Conservation (phyloP, 2,888 invertebrate genomes). For the Drosophila formosana region DNA sequence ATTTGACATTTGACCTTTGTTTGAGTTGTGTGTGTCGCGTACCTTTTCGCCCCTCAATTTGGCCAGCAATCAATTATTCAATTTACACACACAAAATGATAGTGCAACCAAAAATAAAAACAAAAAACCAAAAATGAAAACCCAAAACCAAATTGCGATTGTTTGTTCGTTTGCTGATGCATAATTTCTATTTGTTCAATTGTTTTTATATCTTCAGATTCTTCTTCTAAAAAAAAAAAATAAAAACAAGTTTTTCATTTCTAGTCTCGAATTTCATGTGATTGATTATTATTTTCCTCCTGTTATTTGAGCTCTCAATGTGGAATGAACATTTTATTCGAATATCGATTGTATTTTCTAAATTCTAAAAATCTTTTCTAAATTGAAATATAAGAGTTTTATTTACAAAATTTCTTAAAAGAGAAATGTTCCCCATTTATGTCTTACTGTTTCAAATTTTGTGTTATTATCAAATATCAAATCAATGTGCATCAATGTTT, state of each 20-base stretch:
- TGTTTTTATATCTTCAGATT: slow-evolving; percentile 28
- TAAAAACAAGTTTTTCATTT: slow-evolving; percentile 15
- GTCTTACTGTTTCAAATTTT: slow-evolving; percentile 25
- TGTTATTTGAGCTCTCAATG: slow-evolving; percentile 63
- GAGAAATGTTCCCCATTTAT: slow-evolving; percentile 23
- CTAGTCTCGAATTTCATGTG: slow-evolving; percentile 3
- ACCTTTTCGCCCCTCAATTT: slow-evolving; percentile 30
- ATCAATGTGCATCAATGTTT: slow-evolving; percentile 55
- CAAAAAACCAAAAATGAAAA: background rate
- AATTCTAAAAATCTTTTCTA: slow-evolving; percentile 36
- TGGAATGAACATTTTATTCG: slow-evolving; percentile 64
- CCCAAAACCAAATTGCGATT: slow-evolving; percentile 21
- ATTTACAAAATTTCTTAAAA: slow-evolving; percentile 11
- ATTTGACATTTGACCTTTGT: slow-evolving; percentile 57
- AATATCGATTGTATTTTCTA: slow-evolving; percentile 37
- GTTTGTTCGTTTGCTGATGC: slow-evolving; percentile 75
- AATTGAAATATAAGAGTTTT: slow-evolving; percentile 1
- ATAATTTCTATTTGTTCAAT: slow-evolving; percentile 42
- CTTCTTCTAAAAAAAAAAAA: slow-evolving; percentile 11
- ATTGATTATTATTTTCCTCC: slow-evolving; percentile 19
- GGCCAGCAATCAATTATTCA: slow-evolving; percentile 28
- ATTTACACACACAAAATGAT: slow-evolving; percentile 34
- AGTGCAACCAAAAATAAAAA: slow-evolving; percentile 26
- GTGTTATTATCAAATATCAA: slow-evolving; percentile 20
- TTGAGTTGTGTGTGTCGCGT: slow-evolving; percentile 66